Evolutionary conservation across 2,888 invertebrate genomes (phyloP).

Genomic region (Eristalinus sepulchralis): DNA sequence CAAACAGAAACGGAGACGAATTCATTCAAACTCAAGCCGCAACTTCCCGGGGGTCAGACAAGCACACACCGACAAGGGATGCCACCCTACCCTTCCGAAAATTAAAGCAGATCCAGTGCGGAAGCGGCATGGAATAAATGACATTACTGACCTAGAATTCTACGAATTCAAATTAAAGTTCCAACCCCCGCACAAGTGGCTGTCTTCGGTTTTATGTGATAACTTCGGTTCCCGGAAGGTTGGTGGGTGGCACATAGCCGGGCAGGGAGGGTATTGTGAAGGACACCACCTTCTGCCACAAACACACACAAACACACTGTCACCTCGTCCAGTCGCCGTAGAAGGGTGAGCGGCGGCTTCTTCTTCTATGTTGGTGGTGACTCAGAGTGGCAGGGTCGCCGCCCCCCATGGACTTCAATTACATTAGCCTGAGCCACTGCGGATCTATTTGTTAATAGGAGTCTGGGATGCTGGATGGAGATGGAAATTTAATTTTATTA

Average conservation of each 20-base stretch:
- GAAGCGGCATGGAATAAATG: conserved; percentile 20
- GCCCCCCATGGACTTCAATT: conserved; percentile 32
- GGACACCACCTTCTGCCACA: conserved; percentile 11
- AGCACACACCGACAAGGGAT: neutral
- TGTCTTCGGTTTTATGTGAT: conserved; percentile 29
- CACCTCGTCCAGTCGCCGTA: neutral
- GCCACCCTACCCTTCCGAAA: neutral
- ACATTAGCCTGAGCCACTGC: conserved; percentile 36
- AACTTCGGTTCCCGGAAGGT: conserved; percentile 9
- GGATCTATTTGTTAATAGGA: conserved; percentile 54
- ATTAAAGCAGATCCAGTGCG: neutral
- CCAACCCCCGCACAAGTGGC: neutral
- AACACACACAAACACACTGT: neutral
- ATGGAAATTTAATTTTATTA: conserved; percentile 66
- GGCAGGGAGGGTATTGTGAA: conserved; percentile 26
- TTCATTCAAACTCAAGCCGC: neutral
- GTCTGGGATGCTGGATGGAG: conserved; percentile 32
- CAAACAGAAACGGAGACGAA: neutral
- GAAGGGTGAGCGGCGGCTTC: neutral
- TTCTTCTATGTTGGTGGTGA: neutral
- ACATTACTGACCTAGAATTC: conserved; percentile 67
- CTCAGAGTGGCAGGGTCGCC: neutral
- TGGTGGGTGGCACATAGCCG: conserved; percentile 27
- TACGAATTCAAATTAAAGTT: conserved; percentile 62
- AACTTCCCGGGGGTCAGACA: neutral